Conservation (phyloP, 2,888 invertebrate genomes). For the Lottia scabra region DNA sequence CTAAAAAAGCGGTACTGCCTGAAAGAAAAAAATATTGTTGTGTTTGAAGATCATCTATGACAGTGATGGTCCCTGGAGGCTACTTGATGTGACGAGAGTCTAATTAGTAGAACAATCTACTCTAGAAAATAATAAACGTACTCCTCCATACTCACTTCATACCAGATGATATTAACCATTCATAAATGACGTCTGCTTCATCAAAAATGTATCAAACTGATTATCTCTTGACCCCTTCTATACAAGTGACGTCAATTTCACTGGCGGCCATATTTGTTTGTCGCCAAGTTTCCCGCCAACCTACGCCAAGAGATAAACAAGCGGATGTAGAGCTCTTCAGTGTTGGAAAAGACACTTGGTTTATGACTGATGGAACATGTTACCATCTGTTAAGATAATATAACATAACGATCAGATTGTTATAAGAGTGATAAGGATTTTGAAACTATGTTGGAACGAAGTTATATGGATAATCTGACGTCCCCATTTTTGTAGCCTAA, state of each 20-base stretch:
- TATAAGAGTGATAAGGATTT: no score
- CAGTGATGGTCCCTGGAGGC: constrained; percentile 18
- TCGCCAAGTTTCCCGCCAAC: no score
- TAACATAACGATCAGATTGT: background rate
- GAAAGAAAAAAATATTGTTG: constrained; percentile 14
- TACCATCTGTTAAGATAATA: background rate
- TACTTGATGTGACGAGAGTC: constrained; percentile 6
- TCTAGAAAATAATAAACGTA: constrained; percentile 24
- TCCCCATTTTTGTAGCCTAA: no score
- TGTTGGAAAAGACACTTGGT: background rate
- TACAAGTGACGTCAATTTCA: no score
- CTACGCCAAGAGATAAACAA: background rate
- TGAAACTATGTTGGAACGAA: no score
- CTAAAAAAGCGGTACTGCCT: no score
- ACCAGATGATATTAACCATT: constrained; percentile 22
- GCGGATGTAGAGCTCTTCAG: background rate
- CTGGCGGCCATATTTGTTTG: no score
- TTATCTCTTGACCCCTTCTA: constrained; percentile 16
- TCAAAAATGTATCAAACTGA: constrained; percentile 23
- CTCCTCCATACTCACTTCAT: constrained; percentile 14
- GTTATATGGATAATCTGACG: no score
- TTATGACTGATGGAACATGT: background rate
- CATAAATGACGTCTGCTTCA: constrained; percentile 27
- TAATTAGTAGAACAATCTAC: constrained; percentile 24
- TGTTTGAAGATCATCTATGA: background rate